phyloP scores from a whole-genome alignment of 2,888 invertebrate genomes.

The Harmothoe impar region DNA sequence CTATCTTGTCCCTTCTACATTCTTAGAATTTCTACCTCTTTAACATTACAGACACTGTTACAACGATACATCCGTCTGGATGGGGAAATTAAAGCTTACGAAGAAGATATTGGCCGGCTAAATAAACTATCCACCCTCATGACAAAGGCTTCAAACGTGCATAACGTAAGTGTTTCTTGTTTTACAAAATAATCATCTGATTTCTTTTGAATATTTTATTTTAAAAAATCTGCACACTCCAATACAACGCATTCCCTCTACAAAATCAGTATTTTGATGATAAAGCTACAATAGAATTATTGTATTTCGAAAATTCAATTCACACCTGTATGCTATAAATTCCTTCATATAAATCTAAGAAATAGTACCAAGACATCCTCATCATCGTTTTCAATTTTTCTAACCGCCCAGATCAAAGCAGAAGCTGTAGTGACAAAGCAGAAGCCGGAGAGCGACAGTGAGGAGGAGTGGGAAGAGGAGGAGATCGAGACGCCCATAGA shows the following conservation, averaged over 20 bases:
- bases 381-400: no score
- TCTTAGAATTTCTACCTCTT: neutral
- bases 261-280: no score
- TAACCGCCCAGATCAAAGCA: slow-evolving; percentile 67
- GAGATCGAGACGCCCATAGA: slow-evolving; percentile 93
- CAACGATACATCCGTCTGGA: slow-evolving; percentile 93
- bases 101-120: slow-evolving; percentile 91
- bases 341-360: no score
- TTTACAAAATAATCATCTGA: no score
- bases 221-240: no score
- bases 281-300: no score
- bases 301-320: no score
- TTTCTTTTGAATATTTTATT: no score
- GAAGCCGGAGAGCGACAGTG: slow-evolving; percentile 64
- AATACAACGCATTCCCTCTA: no score
- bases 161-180: slow-evolving; percentile 79
- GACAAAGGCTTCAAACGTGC: slow-evolving; percentile 85
- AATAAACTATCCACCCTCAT: slow-evolving; percentile 88
- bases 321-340: no score
- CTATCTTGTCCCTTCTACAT: no score
- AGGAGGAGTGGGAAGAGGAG: slow-evolving; percentile 85
- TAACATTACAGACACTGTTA: slow-evolving; percentile 86
- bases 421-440: slow-evolving; percentile 63
- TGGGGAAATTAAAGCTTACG: slow-evolving; percentile 93
- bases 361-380: no score